phyloP scores from a whole-genome alignment of 1,140 invertebrate species.

The Caenorhabditis briggsae region DNA sequence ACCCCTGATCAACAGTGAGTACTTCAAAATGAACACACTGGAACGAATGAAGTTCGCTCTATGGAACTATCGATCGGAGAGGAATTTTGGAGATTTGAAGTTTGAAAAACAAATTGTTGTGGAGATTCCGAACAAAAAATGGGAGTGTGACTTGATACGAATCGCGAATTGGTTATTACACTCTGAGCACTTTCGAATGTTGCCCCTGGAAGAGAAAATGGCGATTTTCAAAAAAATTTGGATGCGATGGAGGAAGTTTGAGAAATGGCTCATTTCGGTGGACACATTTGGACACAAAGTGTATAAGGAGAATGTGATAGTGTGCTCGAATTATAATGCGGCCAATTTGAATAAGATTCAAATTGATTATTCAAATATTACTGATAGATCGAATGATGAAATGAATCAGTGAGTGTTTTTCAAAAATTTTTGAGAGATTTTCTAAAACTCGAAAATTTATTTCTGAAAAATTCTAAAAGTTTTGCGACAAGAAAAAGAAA shows the following conservation, averaged over 20 bases:
- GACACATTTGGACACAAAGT: slow-evolving; percentile 41
- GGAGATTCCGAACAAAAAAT: slow-evolving; percentile 31
- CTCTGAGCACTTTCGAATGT: slow-evolving; percentile 38
- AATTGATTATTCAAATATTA: slow-evolving; percentile 47
- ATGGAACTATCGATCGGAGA: slow-evolving; percentile 25
- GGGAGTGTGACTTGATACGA: slow-evolving; percentile 32
- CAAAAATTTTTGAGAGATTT: too few relatives aligned
- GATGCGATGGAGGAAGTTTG: slow-evolving; percentile 38
- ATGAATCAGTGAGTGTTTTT: slow-evolving; percentile 11
- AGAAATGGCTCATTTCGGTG: slow-evolving; percentile 37
- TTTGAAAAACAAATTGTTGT: slow-evolving; percentile 42
- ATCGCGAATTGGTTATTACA: slow-evolving; percentile 33
- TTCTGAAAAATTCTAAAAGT: too few relatives aligned
- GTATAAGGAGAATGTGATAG: slow-evolving; percentile 37
- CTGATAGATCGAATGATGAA: slow-evolving; percentile 24
- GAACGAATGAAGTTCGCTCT: slow-evolving; percentile 46
- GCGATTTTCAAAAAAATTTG: slow-evolving; percentile 39
- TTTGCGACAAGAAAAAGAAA: too few relatives aligned
- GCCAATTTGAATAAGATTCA: slow-evolving; percentile 34
- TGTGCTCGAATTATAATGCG: slow-evolving; percentile 41
- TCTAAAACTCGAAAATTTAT: too few relatives aligned
- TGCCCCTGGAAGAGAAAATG: slow-evolving; percentile 28
- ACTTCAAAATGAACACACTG: slow-evolving; percentile 43
- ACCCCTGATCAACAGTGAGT: slow-evolving; percentile 16
- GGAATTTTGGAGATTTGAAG: slow-evolving; percentile 38